Evolutionary conservation across 37 sponge, comb jelly and placozoan species (phyloP).

Genomic region (Aphrocallistes beatrix): DNA sequence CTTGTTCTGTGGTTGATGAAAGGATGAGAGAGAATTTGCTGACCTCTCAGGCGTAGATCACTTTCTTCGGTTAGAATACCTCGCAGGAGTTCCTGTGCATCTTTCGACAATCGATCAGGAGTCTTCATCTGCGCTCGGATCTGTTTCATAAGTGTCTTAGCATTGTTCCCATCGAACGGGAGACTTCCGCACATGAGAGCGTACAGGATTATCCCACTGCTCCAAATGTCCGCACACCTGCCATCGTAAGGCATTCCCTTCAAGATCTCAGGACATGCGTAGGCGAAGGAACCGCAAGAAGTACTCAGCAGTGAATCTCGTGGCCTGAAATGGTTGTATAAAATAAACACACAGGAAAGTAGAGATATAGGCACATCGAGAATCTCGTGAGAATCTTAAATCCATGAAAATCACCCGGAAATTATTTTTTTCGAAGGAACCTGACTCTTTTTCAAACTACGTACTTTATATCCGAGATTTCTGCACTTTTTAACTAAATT

Average conservation of each 20-base stretch:
- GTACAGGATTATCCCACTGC: conserved; percentile 36
- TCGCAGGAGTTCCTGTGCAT: not conserved
- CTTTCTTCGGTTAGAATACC: not conserved
- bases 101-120: not conserved
- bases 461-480: too few relatives aligned
- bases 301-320: conserved; percentile 23
- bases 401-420: too few relatives aligned
- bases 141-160: conserved; percentile 24
- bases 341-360: too few relatives aligned
- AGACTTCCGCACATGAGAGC: conserved; percentile 39
- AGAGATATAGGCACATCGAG: too few relatives aligned
- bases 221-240: conserved; percentile 33
- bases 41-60: not conserved
- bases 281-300: conserved; percentile 40
- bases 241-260: conserved; percentile 45
- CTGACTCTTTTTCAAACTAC: too few relatives aligned
- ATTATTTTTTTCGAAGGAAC: too few relatives aligned
- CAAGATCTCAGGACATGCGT: conserved; percentile 41
- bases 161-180: conserved; percentile 37
- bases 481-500: too few relatives aligned
- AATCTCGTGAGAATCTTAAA: too few relatives aligned
- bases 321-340: too few relatives aligned
- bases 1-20: too few relatives aligned
- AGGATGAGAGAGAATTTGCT: not conserved
- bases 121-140: conserved; percentile 27